phyloP scores from a whole-genome alignment of 1,140 invertebrate species.

The Scylla paramamosain region DNA sequence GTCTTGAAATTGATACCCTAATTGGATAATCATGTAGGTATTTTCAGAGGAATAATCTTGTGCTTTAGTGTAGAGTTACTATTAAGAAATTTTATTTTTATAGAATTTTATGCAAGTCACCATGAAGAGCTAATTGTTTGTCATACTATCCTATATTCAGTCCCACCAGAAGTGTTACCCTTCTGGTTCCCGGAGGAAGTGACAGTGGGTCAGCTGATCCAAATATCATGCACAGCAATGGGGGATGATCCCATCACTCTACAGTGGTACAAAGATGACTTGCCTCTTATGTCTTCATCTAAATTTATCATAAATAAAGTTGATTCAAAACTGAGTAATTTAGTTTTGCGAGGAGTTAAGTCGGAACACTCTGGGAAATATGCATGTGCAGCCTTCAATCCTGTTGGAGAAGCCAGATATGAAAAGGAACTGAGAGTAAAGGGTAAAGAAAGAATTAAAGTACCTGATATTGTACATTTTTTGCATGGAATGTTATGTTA shows the following conservation, averaged over 20 bases:
- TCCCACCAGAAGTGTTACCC: slow-evolving; percentile 66
- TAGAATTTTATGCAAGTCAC: neutral
- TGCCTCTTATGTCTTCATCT: slow-evolving; percentile 64
- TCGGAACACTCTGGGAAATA: slow-evolving; percentile 79
- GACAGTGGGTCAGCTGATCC: slow-evolving; percentile 71
- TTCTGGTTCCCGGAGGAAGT: slow-evolving; percentile 74
- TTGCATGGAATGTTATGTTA: slow-evolving; percentile 16
- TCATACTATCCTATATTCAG: slow-evolving; percentile 42
- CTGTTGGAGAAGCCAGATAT: slow-evolving; percentile 78
- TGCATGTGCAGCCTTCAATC: slow-evolving; percentile 81
- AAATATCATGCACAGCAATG: slow-evolving; percentile 71
- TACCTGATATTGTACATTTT: neutral
- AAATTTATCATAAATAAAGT: slow-evolving; percentile 73
- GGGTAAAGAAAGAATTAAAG: slow-evolving; percentile 75
- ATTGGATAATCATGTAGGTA: neutral
- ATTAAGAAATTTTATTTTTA: neutral
- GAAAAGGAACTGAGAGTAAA: slow-evolving; percentile 75
- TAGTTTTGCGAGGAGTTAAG: slow-evolving; percentile 67
- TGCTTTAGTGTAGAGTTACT: neutral
- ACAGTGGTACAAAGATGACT: slow-evolving; percentile 82
- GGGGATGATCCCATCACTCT: slow-evolving; percentile 81
- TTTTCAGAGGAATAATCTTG: neutral
- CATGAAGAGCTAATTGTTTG: neutral
- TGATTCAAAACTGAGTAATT: slow-evolving; percentile 67
- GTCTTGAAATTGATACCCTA: too few species aligned